Conservation (phyloP, 1,140 invertebrate genomes). For the Zaprionus tsacasi region DNA sequence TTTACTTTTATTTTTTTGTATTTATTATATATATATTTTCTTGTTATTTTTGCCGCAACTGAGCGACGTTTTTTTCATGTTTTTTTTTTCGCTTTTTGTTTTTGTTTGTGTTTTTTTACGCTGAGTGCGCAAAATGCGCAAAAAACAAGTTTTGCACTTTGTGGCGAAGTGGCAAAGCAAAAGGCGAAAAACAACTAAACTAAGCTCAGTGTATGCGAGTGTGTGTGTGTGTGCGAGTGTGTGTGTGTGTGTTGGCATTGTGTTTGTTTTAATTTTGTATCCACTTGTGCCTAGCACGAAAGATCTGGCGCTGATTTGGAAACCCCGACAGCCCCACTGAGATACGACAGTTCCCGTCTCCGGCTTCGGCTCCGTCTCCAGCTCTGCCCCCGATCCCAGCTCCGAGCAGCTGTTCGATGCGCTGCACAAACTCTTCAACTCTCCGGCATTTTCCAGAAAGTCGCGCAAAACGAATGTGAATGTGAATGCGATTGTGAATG, state of each 20-base stretch:
- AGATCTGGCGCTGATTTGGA: conserved; percentile 58
- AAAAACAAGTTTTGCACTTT: conserved; percentile 81
- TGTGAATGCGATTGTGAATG: conserved; percentile 13
- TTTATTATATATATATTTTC: not conserved
- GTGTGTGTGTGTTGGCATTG: conserved; percentile 40
- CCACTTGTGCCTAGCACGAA: conserved; percentile 78
- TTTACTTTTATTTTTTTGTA: conserved; percentile 13
- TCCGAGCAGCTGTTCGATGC: conserved; percentile 46
- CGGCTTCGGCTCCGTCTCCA: no score
- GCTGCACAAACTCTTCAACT: conserved; percentile 18
- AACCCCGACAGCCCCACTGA: conserved; percentile 18
- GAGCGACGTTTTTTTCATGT: conserved; percentile 43
- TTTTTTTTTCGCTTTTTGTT: conserved; percentile 51
- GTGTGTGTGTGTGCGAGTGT: conserved; percentile 32
- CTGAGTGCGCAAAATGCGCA: conserved; percentile 81
- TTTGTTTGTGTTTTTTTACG: conserved; percentile 60
- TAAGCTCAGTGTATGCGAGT: conserved; percentile 35
- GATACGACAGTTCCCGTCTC: not conserved
- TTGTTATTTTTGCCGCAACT: conserved; percentile 53
- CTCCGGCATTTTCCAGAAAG: conserved; percentile 29
- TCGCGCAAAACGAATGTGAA: conserved; percentile 15
- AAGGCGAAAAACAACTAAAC: conserved; percentile 22
- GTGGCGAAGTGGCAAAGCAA: conserved; percentile 51
- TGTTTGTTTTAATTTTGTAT: conserved; percentile 81
- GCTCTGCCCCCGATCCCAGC: not conserved